Conservation (phyloP, 2,797 vertebrate species). For the Melanotaenia nigrans region DNA sequence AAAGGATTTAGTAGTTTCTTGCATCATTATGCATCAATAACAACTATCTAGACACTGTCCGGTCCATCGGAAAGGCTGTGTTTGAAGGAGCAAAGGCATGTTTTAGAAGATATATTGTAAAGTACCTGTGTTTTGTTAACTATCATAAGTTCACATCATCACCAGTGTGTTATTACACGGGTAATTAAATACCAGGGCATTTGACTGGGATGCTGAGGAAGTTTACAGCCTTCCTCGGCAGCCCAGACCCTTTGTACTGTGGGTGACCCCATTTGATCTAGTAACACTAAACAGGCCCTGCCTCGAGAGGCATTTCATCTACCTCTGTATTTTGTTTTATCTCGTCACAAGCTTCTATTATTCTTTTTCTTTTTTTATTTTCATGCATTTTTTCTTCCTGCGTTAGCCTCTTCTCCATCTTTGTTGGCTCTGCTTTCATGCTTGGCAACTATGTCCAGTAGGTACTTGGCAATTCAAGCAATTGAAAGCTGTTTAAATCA, state of each 20-base stretch:
- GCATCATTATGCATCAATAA: not conserved
- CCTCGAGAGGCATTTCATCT: not conserved
- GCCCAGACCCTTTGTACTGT: not conserved
- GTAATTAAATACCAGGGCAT: too few relatives aligned
- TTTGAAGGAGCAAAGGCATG: too few relatives aligned
- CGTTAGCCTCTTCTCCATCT: not conserved
- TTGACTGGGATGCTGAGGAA: too few relatives aligned
- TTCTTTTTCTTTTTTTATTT: not conserved
- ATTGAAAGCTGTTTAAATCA: too few relatives aligned
- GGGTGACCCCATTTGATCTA: constrained; percentile 3
- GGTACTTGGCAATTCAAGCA: too few relatives aligned
- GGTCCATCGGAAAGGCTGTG: too few relatives aligned
- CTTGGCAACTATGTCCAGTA: too few relatives aligned
- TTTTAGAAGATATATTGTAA: too few relatives aligned
- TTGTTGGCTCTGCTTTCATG: not conserved
- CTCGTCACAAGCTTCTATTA: not conserved
- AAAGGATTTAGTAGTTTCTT: not conserved
- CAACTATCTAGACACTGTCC: not conserved
- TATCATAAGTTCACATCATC: not conserved
- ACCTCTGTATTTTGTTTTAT: not conserved
- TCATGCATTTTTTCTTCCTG: not conserved
- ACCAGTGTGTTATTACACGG: not conserved
- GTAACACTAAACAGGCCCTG: not conserved
- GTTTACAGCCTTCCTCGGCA: not conserved
- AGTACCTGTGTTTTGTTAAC: not conserved